Evolutionary conservation across 2,797 vertebrate genomes (phyloP).

Genomic region (Tiaroga cobitis): DNA sequence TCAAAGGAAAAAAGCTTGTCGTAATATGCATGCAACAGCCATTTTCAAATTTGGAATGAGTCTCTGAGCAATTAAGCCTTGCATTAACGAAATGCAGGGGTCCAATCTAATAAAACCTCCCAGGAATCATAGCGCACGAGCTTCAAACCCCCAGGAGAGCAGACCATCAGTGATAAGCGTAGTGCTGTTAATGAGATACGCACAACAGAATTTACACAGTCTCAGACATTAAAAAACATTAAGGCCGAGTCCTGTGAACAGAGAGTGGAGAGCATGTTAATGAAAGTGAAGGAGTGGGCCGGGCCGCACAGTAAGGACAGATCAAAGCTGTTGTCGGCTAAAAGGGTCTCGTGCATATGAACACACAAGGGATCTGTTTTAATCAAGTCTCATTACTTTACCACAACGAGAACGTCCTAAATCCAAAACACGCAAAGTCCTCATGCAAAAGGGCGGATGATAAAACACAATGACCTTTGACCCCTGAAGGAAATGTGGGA

Average conservation of each 20-base stretch:
- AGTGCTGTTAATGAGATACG: constrained; percentile 48
- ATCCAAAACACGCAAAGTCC: neutral
- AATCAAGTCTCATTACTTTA: constrained; percentile 37
- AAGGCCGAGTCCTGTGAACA: constrained; percentile 16
- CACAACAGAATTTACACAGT: constrained; percentile 27
- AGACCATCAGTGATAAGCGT: constrained; percentile 31
- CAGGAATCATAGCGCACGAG: constrained; percentile 17
- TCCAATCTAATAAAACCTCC: constrained; percentile 46
- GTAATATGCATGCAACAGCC: constrained; percentile 16
- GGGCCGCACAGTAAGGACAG: constrained; percentile 33
- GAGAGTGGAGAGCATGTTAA: constrained; percentile 35
- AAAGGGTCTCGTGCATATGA: constrained; percentile 7
- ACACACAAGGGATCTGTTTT: constrained; percentile 30
- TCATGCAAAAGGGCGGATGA: constrained; percentile 19
- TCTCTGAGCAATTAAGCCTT: constrained; percentile 35
- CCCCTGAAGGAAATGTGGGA: constrained; percentile 1
- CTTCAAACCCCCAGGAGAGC: constrained; percentile 32
- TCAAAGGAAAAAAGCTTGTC: neutral
- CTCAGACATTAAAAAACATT: constrained; percentile 48
- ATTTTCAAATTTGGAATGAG: constrained; percentile 6
- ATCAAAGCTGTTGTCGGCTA: constrained; percentile 31
- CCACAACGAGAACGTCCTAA: constrained; percentile 7
- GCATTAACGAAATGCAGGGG: constrained; percentile 39
- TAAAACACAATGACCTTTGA: constrained; percentile 24
- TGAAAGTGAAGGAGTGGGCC: constrained; percentile 44